These are phyloP conservation scores for Dromococcyx pavoninus DNA, from an alignment of 2,797 vertebrate genomes.

Conservation along the genomic window DNA sequence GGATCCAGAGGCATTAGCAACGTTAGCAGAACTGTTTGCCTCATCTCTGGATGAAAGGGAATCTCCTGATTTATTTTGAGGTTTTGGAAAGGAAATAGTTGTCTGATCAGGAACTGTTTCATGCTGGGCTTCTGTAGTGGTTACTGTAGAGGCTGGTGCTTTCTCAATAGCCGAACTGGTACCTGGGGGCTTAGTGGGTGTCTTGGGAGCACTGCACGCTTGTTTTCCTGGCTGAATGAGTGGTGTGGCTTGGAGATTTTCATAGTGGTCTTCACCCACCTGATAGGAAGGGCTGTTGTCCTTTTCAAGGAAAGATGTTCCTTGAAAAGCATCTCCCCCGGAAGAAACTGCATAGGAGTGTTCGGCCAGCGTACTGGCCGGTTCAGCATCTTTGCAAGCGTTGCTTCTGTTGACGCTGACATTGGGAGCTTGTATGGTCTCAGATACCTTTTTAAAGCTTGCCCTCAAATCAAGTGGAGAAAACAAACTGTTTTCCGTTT, in stretches of 20 bases:
- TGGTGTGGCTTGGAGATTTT: constrained; percentile 41
- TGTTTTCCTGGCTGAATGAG: constrained; percentile 56
- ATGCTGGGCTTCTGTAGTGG: constrained; percentile 29
- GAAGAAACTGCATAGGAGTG: constrained; percentile 92
- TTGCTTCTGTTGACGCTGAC: constrained; percentile 71
- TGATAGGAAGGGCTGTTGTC: constrained; percentile 41
- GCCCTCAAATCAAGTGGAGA: constrained; percentile 85
- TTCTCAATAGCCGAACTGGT: constrained; percentile 34
- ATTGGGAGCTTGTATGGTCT: constrained; percentile 73
- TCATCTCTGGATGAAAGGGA: constrained; percentile 56
- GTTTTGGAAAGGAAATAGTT: constrained; percentile 29
- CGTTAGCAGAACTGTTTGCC: constrained; percentile 44
- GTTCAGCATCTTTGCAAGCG: constrained; percentile 80
- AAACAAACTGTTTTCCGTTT: constrained; percentile 89
- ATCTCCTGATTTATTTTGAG: constrained; percentile 54
- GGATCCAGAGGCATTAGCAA: constrained; percentile 24
- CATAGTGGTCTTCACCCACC: constrained; percentile 46
- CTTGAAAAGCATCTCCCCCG: constrained; percentile 74
- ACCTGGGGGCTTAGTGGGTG: constrained; percentile 45
- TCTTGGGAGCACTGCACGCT: constrained; percentile 57
- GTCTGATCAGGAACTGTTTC: constrained; percentile 53
- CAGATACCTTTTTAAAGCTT: constrained; percentile 83
- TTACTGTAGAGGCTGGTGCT: neutral
- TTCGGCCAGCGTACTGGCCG: constrained; percentile 87
- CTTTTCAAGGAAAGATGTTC: constrained; percentile 45